These are phyloP conservation scores for Plumapathes pennacea DNA, from an alignment of 92 coral and sea anemone genomes.

Conservation along the genomic window DNA sequence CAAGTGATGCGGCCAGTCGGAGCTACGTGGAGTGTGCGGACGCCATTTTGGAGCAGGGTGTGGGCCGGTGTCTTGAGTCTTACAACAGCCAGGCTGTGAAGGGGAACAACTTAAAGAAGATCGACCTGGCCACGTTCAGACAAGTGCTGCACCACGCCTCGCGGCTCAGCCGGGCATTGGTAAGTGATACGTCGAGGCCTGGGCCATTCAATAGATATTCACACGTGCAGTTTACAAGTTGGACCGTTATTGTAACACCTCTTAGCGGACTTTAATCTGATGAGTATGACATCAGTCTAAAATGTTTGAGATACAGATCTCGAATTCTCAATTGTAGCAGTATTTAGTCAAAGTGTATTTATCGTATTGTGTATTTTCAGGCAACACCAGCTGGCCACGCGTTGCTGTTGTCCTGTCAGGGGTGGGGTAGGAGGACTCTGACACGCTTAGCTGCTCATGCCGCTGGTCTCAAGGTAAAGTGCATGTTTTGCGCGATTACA, in stretches of 20 bases:
- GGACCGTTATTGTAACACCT: no score
- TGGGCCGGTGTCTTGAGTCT: constrained; percentile 55
- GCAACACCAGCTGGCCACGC: constrained; percentile 86
- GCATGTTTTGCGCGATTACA: no score
- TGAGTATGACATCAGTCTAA: no score
- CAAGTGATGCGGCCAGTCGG: constrained; percentile 57
- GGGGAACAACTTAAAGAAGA: constrained; percentile 25
- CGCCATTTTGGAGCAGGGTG: constrained; percentile 73
- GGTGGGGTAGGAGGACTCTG: constrained; percentile 87
- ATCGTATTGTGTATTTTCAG: constrained; percentile 25
- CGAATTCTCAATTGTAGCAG: no score
- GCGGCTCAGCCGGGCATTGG: constrained; percentile 89
- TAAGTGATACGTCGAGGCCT: constrained; percentile 21
- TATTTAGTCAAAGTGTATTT: neutral
- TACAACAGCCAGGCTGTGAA: constrained; percentile 65
- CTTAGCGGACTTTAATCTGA: no score
- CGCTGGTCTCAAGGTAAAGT: constrained; percentile 82
- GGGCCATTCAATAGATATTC: neutral
- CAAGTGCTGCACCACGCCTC: constrained; percentile 88
- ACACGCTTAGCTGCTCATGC: constrained; percentile 78
- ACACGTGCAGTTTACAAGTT: no score
- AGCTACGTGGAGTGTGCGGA: constrained; percentile 84
- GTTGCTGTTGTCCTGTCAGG: constrained; percentile 71
- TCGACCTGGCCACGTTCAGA: constrained; percentile 84
- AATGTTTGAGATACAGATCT: no score